Conservation (phyloP, 2,797 vertebrate genomes). For the Tauraco hartlaubi region DNA sequence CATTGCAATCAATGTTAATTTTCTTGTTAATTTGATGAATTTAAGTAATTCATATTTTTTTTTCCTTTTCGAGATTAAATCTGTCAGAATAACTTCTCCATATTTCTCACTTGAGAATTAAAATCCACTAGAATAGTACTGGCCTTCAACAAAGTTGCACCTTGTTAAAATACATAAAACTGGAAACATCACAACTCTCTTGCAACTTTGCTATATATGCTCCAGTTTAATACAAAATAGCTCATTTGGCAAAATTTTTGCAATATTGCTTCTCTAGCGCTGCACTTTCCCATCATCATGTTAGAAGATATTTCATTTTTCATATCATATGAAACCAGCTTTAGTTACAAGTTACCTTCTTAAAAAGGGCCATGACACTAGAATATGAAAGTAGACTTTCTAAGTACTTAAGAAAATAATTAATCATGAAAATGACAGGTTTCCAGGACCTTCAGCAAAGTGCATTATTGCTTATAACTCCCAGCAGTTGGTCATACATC, state of each 20-base stretch:
- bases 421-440: not conserved
- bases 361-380: not conserved
- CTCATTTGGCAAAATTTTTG: not conserved
- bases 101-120: not conserved
- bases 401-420: not conserved
- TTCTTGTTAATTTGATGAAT: not conserved
- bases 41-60: not conserved
- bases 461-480: not conserved
- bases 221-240: not conserved
- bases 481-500: not conserved
- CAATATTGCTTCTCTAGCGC: not conserved
- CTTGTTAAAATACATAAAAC: not conserved
- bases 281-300: not conserved
- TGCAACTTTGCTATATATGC: not conserved
- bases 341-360: not conserved
- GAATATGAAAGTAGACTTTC: not conserved
- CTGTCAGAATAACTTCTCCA: not conserved
- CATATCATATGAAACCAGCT: not conserved
- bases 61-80: not conserved
- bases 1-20: not conserved
- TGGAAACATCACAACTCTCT: not conserved
- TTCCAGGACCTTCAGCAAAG: not conserved
- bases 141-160: not conserved
- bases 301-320: not conserved
- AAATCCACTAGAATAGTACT: not conserved